Conservation (phyloP, 2,888 invertebrate genomes). For the Mimumesa dahlbomi region DNA sequence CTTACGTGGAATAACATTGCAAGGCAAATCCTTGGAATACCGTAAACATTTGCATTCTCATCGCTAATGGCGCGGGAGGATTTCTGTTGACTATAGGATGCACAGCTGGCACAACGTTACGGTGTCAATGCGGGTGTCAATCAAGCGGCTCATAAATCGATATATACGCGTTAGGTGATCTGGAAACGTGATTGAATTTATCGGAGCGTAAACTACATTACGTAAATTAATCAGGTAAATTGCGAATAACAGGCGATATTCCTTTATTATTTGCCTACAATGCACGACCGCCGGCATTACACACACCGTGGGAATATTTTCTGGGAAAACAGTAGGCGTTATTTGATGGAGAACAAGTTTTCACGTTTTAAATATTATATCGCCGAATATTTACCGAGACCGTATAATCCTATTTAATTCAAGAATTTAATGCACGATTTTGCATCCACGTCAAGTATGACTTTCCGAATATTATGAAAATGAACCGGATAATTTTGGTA, state of each 20-base stretch:
- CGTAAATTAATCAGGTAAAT: constrained; percentile 1
- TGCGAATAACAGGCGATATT: neutral
- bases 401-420: neutral
- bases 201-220: neutral
- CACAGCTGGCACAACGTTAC: constrained; percentile 27
- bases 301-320: neutral
- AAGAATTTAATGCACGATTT: neutral
- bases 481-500: too few relatives aligned
- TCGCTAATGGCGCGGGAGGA: constrained; percentile 51
- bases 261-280: neutral
- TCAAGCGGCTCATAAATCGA: constrained; percentile 50
- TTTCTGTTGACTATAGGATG: constrained; percentile 37
- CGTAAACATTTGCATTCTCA: constrained; percentile 50
- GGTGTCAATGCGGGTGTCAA: constrained; percentile 44
- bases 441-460: neutral
- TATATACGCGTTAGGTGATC: neutral
- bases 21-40: constrained; percentile 32
- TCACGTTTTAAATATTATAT: neutral
- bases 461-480: too few relatives aligned
- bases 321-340: neutral
- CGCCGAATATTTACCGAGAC: neutral
- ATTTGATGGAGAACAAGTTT: neutral
- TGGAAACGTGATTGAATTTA: constrained; percentile 10
- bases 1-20: constrained; percentile 13
- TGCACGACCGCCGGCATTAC: neutral